Evolutionary conservation across 2,888 invertebrate genomes (phyloP), one percentile per base, ranked within the genome.

Genomic region (Trissonchulus sp.): DNA sequence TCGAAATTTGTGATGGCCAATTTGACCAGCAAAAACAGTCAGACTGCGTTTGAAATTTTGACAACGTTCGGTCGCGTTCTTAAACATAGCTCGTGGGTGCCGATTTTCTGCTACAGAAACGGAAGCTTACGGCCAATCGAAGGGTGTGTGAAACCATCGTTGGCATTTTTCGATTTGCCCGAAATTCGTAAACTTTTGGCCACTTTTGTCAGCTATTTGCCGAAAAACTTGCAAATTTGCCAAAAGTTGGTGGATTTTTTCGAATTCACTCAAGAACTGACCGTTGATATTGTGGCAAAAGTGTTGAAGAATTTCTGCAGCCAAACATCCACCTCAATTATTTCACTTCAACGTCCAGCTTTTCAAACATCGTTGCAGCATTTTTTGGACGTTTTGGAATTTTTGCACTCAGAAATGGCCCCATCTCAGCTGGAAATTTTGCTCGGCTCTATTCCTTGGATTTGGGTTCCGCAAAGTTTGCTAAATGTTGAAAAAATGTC

Each of bases 401-500:
- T 15, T 48, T 48, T 48, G 8, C 48, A 48, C 8, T 8, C 48
- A 15, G 8, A 8, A 48, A 8, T 48, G 48, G 8, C 48, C 8
- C 8, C 48, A 15, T 8, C 48, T 48, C 8, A 48, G 48, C 48
- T 48, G 48, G 23, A 8, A 8, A 23, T 23, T 48, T 48, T 8
- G 48, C 48, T 48, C 8, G 48, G 8, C 48, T 8, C 8, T 23
- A 8, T 48, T 8, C 48, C 48, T 23, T 48, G 48, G 48, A 48
- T 48, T 48, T 48, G 48, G 48, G 48, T 48, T 48, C 48, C 48
- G 48, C n/a, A n/a, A n/a, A n/a, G n/a, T n/a, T n/a, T n/a, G n/a
- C n/a, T n/a, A n/a, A n/a, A n/a, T n/a, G n/a, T n/a, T n/a, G 48
- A 48, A 15, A 15, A 15, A 8, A 23, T 8, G 8, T 48, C 48